A percentile compares a stretch with the other conserved stretches of the same genome.
Evolutionary conservation across 2,797 vertebrate species (phyloP).

Genomic region (Antrozous pallidus): DNA sequence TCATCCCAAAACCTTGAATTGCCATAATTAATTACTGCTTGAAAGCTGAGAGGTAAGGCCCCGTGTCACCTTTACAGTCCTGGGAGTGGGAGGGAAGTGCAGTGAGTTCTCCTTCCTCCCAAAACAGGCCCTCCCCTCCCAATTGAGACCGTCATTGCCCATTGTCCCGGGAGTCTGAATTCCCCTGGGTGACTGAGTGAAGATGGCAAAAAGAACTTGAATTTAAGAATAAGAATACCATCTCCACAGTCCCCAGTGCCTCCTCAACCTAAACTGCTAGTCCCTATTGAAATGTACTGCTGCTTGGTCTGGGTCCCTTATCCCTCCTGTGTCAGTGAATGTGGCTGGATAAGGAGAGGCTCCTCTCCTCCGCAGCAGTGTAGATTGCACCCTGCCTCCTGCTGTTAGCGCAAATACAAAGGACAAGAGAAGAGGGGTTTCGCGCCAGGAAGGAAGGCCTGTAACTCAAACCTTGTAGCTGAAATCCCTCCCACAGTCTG

Average conservation of each 20-base stretch:
- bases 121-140: neutral
- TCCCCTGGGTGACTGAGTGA: neutral
- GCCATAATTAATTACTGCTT: constrained; percentile 31
- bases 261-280: neutral
- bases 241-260: neutral
- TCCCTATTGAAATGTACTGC: neutral
- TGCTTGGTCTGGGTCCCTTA: neutral
- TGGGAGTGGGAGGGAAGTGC: neutral
- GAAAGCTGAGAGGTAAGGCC: constrained; percentile 24
- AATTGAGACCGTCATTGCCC: neutral
- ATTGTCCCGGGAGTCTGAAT: neutral
- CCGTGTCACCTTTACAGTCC: neutral
- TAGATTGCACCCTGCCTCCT: neutral
- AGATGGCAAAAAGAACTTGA: neutral
- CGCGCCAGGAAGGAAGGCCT: neutral
- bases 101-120: neutral
- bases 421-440: neutral
- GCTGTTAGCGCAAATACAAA: neutral
- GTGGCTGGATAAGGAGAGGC: neutral
- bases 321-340: neutral
- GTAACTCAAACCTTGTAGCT: constrained; percentile 6
- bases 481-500: neutral
- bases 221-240: neutral
- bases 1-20: constrained; percentile 28
- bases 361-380: neutral